These are phyloP conservation scores for Caenorhabditis macrosperma DNA, from an alignment of 2,888 invertebrate species.

Conservation along the genomic window DNA sequence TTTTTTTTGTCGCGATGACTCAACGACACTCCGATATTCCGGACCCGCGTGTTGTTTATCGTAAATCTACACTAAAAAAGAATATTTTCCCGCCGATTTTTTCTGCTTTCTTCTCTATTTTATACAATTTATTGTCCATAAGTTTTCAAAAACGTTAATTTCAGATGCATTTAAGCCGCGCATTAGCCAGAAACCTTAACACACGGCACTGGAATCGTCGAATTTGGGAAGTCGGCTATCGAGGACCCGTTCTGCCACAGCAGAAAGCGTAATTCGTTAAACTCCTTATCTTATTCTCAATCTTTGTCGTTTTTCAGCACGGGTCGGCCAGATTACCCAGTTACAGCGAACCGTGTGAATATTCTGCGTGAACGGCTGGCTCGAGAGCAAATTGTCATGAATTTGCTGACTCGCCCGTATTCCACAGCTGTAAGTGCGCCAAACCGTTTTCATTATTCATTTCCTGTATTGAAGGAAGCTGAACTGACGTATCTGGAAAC, in stretches of 20 bases:
- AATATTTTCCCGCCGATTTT: background rate
- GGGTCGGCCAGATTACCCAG: slow-evolving; percentile 73
- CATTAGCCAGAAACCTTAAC: slow-evolving; percentile 70
- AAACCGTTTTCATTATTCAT: background rate
- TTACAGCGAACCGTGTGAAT: slow-evolving; percentile 65
- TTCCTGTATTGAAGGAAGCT: slow-evolving; percentile 61
- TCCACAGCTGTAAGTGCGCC: slow-evolving; percentile 67
- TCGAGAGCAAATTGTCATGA: slow-evolving; percentile 77
- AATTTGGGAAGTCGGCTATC: slow-evolving; percentile 79
- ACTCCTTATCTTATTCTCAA: too few relatives aligned
- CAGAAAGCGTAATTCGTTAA: slow-evolving; percentile 78
- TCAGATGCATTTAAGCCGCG: slow-evolving; percentile 63
- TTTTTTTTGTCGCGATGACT: too few relatives aligned
- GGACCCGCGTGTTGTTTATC: too few relatives aligned
- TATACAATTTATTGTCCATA: background rate
- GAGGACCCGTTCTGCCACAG: slow-evolving; percentile 74
- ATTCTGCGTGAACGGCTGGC: slow-evolving; percentile 69
- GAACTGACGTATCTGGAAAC: slow-evolving; percentile 58
- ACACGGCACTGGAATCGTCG: slow-evolving; percentile 76
- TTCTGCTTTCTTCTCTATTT: slow-evolving; percentile 11
- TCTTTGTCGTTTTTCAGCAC: slow-evolving; percentile 75
- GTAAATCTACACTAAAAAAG: slow-evolving; percentile 9
- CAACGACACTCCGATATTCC: slow-evolving; percentile 27
- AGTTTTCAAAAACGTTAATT: background rate
- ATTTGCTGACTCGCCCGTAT: slow-evolving; percentile 75